phyloP scores from a whole-genome alignment of 2,888 invertebrate species.

The Heliconius ethilla region DNA sequence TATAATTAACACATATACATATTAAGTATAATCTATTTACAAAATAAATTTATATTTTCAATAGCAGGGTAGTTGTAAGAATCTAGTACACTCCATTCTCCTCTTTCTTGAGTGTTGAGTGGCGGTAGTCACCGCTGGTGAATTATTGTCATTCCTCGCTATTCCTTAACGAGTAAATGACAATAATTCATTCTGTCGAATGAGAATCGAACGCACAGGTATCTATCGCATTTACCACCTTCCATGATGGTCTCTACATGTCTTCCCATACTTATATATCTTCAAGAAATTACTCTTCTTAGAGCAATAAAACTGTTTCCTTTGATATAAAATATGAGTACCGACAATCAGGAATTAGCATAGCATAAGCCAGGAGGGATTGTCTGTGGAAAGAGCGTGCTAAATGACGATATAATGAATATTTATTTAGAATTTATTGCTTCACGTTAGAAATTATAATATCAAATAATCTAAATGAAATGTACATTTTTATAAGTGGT shows the following conservation, averaged over 20 bases:
- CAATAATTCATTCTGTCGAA: no score
- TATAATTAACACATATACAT: no score
- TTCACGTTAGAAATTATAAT: conserved; percentile 1
- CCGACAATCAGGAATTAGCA: conserved; percentile 1
- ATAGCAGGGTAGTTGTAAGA: background rate
- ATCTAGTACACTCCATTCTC: background rate
- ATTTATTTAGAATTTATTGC: background rate
- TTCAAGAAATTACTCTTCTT: background rate
- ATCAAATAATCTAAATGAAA: background rate
- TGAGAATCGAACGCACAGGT: no score
- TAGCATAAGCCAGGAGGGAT: conserved; percentile 18
- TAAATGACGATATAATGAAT: conserved; percentile 20
- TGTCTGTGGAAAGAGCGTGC: conserved; percentile 4
- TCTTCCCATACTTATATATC: background rate
- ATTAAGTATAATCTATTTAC: no score
- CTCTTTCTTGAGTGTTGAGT: no score
- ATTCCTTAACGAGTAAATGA: no score
- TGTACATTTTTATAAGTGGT: background rate
- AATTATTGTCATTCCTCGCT: no score
- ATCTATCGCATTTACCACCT: no score
- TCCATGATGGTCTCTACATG: background rate
- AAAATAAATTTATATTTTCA: no score
- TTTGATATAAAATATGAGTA: conserved; percentile 4
- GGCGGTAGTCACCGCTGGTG: no score
- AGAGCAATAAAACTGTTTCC: background rate